These are phyloP conservation scores for Eupithecia pulchellata DNA, from an alignment of 2,888 invertebrate genomes.

Conservation along the genomic window DNA sequence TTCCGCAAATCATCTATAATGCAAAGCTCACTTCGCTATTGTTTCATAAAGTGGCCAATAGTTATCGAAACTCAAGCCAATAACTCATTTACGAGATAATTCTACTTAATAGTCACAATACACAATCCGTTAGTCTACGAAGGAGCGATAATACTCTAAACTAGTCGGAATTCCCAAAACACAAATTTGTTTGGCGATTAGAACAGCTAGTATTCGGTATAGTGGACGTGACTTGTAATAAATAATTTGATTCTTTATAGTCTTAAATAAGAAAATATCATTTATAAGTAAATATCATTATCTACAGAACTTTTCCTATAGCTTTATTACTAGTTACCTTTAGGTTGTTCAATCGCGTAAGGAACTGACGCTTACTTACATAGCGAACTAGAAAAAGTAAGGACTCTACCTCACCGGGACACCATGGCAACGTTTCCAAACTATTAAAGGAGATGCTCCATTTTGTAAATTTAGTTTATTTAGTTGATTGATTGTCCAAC, in stretches of 20 bases:
- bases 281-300: too few relatives aligned
- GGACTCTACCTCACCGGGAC: too few relatives aligned
- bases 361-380: too few relatives aligned
- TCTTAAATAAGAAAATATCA: too few relatives aligned
- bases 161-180: constrained; percentile 39
- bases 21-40: constrained; percentile 1
- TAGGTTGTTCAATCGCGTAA: too few relatives aligned
- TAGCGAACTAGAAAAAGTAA: too few relatives aligned
- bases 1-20: neutral
- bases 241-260: neutral
- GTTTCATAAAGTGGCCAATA: constrained; percentile 6
- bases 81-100: constrained; percentile 8
- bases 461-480: too few relatives aligned
- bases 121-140: constrained; percentile 11
- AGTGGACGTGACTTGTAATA: neutral
- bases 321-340: too few relatives aligned
- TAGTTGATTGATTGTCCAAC: too few relatives aligned
- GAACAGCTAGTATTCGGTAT: neutral
- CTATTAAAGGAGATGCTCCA: too few relatives aligned
- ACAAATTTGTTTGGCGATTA: constrained; percentile 31
- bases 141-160: constrained; percentile 6
- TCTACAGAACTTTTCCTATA: too few relatives aligned
- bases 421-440: too few relatives aligned
- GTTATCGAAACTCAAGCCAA: constrained; percentile 8
- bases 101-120: constrained; percentile 7